Evolutionary conservation across 2,113 vertebrate species (phyloP), one percentile per base, ranked within the genome.

Genomic region (Haliaeetus leucogaster): DNA sequence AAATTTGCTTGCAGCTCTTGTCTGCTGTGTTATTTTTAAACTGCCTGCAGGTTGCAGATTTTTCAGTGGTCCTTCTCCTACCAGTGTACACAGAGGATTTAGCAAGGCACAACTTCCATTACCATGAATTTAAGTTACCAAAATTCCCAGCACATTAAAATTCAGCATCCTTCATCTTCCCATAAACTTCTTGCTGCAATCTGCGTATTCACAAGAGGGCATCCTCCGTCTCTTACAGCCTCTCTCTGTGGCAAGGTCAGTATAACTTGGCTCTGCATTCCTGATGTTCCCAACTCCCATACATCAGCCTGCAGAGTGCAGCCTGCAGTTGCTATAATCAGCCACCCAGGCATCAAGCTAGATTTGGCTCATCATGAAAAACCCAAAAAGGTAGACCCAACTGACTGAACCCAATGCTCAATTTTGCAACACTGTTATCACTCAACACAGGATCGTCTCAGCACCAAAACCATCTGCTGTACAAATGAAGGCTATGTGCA

Each of bases 11-110:
- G 95, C 95, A 94, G 96, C 84, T 96, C 93, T 89, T 94, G 94
- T 96, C 94, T 93, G 86, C 89, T 93, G 87, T 90, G 93, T 95
- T 97, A 97, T 97, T 97, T 97, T 97, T 97, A 96, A 96, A 96
- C 89, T 90, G 91, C 91, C 93, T 96, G 94, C 91, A 97, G 95
- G 94, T 96, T 97, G 84, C 95, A 96, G 96, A 83, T 94, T 96
- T 91, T 96, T 87, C 86, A 87, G 89, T 58, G 58, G 93, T 92
- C 89, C 66, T 95, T 85, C 89, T 94, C 45, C 20, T 68, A 53
- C 21, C 56, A 53, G 26, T 1, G 18, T 26, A 77, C 74, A 61
- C 23, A 40, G 78, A 79, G 71, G 82, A 88, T 43, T 91, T 88
- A 88, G 67, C 55, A 94, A 95, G 38, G 42, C 45, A 90, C 55